Evolutionary conservation across 2,797 vertebrate genomes (phyloP).

Genomic region (Netta rufina): DNA sequence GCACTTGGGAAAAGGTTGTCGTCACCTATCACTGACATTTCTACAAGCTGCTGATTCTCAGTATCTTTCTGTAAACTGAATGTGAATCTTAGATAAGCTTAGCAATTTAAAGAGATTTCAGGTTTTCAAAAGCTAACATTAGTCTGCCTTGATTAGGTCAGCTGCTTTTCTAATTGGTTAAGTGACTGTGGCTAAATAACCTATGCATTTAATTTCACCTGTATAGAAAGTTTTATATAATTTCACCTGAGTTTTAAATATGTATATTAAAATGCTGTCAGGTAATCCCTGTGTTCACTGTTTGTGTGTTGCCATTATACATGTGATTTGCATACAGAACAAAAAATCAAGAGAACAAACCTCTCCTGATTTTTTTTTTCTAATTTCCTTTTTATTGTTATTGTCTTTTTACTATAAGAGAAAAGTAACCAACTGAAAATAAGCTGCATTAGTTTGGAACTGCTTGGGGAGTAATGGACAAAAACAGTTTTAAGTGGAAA

Average conservation of each 20-base stretch:
- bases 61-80: neutral
- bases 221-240: neutral
- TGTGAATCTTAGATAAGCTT: neutral
- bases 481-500: neutral
- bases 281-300: neutral
- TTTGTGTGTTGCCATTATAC: neutral
- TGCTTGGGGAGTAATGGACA: neutral
- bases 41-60: neutral
- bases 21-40: neutral
- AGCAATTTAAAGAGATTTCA: neutral
- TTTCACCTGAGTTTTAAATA: neutral
- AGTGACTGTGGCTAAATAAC: neutral
- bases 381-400: neutral
- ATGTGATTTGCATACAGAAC: neutral
- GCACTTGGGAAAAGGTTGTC: neutral
- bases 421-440: neutral
- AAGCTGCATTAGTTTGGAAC: neutral
- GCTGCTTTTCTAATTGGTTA: slow-evolving; percentile 8
- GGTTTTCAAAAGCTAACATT: neutral
- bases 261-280: neutral
- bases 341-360: neutral
- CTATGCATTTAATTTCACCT: neutral
- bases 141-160: neutral
- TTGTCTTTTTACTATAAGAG: neutral
- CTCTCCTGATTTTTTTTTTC: neutral